Evolutionary conservation across 2,888 invertebrate genomes (phyloP).

Genomic region (Heteromurus nitidus): DNA sequence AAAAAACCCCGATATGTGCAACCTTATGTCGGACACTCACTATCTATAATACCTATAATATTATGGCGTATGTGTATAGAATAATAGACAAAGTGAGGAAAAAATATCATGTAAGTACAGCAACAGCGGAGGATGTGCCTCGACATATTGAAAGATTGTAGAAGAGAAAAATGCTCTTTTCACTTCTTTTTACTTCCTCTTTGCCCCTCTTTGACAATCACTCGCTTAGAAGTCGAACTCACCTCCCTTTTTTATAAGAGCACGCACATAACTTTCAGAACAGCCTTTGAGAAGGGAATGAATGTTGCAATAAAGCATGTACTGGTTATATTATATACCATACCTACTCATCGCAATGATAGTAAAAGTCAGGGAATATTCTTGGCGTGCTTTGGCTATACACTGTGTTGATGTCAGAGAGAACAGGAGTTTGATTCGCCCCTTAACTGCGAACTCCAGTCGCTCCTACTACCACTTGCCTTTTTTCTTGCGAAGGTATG

Average conservation of each 20-base stretch:
- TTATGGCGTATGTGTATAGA: too few species aligned
- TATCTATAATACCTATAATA: too few species aligned
- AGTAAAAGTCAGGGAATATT: too few species aligned
- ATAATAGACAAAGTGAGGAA: too few species aligned
- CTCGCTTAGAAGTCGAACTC: slow-evolving; percentile 5
- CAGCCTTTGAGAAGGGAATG: too few species aligned
- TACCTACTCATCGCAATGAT: too few species aligned
- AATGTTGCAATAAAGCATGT: background rate
- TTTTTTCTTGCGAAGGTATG: slow-evolving; percentile 21
- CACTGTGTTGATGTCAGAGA: slow-evolving; percentile 45
- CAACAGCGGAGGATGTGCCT: slow-evolving; percentile 32
- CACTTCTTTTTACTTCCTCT: slow-evolving; percentile 46
- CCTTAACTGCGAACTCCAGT: slow-evolving; percentile 24
- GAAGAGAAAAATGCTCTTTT: slow-evolving; percentile 35
- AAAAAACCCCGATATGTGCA: background rate
- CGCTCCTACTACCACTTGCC: slow-evolving; percentile 5
- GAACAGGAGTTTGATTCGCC: slow-evolving; percentile 47
- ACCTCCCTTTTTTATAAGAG: too few species aligned
- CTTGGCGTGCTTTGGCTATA: background rate
- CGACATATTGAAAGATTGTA: slow-evolving; percentile 62
- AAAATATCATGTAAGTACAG: background rate
- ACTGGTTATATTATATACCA: background rate
- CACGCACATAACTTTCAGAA: too few species aligned
- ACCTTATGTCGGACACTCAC: background rate
- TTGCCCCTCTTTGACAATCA: slow-evolving; percentile 52